Conservation (phyloP, 2,113 vertebrate species). For the Rhabdomys dilectus region DNA sequence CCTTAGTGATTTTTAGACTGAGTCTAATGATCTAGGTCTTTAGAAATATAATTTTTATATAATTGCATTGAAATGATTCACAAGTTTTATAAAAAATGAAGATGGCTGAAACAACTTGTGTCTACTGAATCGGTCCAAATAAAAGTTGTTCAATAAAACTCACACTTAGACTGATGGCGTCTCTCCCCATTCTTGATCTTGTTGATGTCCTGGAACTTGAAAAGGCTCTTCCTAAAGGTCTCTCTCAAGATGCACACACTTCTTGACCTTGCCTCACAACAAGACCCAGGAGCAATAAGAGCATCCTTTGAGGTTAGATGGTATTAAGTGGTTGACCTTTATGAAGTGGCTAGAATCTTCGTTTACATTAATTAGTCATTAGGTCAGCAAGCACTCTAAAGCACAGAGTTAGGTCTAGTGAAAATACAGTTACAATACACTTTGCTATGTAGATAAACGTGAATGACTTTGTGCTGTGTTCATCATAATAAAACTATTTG, state of each 20-base stretch:
- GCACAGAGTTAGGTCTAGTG: slow-evolving; percentile 10
- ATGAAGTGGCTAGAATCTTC: slow-evolving; percentile 34
- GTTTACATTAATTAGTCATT: slow-evolving; percentile 69
- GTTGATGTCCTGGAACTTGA: background rate
- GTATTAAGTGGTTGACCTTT: slow-evolving; percentile 65
- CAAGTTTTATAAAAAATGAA: background rate
- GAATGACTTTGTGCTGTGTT: background rate
- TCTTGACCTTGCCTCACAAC: background rate
- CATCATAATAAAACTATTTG: background rate
- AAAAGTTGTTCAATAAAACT: background rate
- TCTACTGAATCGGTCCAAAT: background rate
- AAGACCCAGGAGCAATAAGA: background rate
- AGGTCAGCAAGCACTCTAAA: slow-evolving; percentile 55
- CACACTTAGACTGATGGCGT: background rate
- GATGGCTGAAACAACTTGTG: background rate
- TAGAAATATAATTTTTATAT: slow-evolving; percentile 11
- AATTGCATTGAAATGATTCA: background rate
- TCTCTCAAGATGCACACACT: too few relatives aligned
- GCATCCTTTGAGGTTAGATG: slow-evolving; percentile 46
- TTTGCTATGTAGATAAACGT: slow-evolving; percentile 12
- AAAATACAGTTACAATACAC: slow-evolving; percentile 35
- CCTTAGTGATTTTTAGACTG: background rate
- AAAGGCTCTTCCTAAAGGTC: background rate
- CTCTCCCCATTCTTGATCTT: background rate
- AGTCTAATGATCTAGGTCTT: background rate